Conservation (phyloP, 2,797 vertebrate species). For the Melanotaenia pygmaea region DNA sequence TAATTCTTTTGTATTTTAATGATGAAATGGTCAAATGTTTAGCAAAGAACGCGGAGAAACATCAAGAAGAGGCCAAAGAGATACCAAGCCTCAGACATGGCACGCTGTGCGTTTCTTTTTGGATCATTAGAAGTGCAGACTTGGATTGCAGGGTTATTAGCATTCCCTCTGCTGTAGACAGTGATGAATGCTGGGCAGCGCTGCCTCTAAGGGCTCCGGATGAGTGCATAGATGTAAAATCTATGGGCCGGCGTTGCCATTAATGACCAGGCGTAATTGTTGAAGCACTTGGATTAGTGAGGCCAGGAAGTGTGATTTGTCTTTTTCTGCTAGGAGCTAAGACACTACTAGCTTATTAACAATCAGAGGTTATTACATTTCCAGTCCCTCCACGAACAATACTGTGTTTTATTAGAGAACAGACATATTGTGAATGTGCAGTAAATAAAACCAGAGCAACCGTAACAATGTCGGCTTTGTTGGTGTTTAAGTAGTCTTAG, state of each 20-base stretch:
- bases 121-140: conserved; percentile 52
- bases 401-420: neutral
- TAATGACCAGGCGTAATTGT: conserved; percentile 45
- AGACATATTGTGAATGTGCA: neutral
- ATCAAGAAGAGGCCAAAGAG: neutral
- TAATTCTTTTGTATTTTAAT: neutral
- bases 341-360: conserved; percentile 43
- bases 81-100: conserved; percentile 1
- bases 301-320: conserved; percentile 39
- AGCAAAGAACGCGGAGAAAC: neutral
- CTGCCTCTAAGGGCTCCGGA: conserved; percentile 26
- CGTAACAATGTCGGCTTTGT: neutral
- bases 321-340: conserved; percentile 40
- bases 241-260: conserved; percentile 22
- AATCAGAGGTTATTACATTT: conserved; percentile 37
- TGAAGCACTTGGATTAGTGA: conserved; percentile 31
- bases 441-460: neutral
- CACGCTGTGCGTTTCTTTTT: conserved; percentile 10
- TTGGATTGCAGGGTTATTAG: conserved; percentile 45
- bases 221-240: conserved; percentile 44
- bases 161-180: conserved; percentile 32
- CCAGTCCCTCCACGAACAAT: neutral
- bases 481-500: neutral
- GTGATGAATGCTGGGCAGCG: conserved; percentile 42
- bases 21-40: neutral